Conservation (phyloP, 2,888 invertebrate genomes). For the Yponomeuta cagnagella region DNA sequence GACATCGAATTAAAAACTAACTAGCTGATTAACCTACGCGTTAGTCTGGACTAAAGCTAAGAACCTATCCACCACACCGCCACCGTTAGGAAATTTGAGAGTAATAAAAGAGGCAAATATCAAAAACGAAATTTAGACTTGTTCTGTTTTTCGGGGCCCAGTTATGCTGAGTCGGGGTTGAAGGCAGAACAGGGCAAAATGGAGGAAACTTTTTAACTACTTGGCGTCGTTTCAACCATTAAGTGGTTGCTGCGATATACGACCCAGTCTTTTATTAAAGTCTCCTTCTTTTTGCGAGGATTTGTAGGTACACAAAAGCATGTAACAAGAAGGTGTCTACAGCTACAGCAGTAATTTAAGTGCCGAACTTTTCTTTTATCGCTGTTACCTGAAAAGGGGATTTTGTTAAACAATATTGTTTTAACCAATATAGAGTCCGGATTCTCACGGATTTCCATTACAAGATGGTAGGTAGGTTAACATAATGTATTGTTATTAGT, state of each 20-base stretch:
- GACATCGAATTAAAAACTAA: constrained; percentile 44
- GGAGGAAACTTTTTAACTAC: constrained; percentile 50
- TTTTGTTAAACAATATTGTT: constrained; percentile 32
- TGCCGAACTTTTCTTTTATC: constrained; percentile 23
- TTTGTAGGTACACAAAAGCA: constrained; percentile 56
- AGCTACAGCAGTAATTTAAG: constrained; percentile 43
- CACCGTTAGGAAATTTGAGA: constrained; percentile 60
- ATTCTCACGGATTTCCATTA: constrained; percentile 47
- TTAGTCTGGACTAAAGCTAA: neutral
- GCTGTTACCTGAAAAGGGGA: constrained; percentile 62
- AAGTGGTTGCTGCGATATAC: neutral
- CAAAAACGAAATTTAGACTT: constrained; percentile 77
- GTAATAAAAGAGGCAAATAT: constrained; percentile 59
- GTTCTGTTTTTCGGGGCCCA: constrained; percentile 63
- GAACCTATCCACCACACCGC: constrained; percentile 56
- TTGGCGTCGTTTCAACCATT: constrained; percentile 15
- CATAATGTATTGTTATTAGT: constrained; percentile 4
- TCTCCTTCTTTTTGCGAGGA: constrained; percentile 42
- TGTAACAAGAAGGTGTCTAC: constrained; percentile 55
- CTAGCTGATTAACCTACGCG: constrained; percentile 38
- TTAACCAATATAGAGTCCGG: constrained; percentile 36
- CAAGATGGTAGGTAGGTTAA: neutral
- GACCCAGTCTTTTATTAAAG: constrained; percentile 29
- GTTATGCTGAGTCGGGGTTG: constrained; percentile 31
- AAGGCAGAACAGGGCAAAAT: constrained; percentile 56